Base-by-base conservation (phyloP, 2,888 invertebrate species). In the Nematopogon swammerdamellus region DNA sequence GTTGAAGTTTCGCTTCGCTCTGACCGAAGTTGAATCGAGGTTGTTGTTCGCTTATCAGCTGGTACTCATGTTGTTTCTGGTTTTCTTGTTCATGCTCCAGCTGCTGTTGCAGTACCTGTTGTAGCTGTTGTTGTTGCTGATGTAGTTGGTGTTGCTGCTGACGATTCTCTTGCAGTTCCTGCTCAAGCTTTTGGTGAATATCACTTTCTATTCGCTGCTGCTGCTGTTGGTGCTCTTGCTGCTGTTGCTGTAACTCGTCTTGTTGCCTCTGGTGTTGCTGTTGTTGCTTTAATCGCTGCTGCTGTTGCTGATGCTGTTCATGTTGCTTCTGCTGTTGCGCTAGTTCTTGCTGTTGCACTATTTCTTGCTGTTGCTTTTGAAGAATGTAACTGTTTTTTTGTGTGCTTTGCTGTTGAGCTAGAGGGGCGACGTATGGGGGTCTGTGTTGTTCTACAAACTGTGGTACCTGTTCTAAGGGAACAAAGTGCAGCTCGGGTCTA, bases 101-200 rank as follows among this genome's bases (percentile, higher is more conserved):
- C 56, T 51, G 54, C 36, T n/a, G 53, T 17, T 20, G 47, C 14
- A 2, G 36, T 18, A 36, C 44, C 36, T 67, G 68, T 20, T 70
- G 67, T 20, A 68, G 66, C 49, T 67, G 60, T 56, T 51, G 54
- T 42, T n/a, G 53, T 17, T 20, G 29, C 25, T n/a, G 53, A 11
- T 20, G 29, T 14, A 66, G 67, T 20, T 70, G 67, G 19, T 68
- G 65, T 48, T 17, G 36, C 16, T 68, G 65, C 49, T 17, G 36
- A 11, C 53, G 54, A 2, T 64, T 61, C 8, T 54, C 57, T 50
- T 55, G 60, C 30, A 57, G 59, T 51, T 52, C 53, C 4, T 50
- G 52, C 19, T 49, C 48, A 10, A 45, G 51, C 29, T 53, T 52
- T 19, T 42, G 49, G 19, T 52, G 46, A 49, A 20, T 19, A 20